phyloP scores from a whole-genome alignment of 1,140 invertebrate species.

The Ceratina australensis region DNA sequence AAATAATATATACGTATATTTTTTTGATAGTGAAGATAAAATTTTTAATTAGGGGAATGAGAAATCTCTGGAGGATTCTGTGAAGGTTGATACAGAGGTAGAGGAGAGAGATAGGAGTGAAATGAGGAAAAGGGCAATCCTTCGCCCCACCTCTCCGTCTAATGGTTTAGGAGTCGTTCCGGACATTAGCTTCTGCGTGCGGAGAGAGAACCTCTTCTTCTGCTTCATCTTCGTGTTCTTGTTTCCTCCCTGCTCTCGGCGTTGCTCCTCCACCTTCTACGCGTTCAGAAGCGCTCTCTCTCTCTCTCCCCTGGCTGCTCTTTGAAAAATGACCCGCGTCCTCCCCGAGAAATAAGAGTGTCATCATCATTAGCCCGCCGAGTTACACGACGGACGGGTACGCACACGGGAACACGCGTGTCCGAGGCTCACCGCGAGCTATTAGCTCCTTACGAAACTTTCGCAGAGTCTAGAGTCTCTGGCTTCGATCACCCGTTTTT shows the following conservation, averaged over 20 bases:
- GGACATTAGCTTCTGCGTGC: constrained; percentile 76
- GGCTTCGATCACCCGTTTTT: too few species aligned
- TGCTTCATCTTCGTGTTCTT: constrained; percentile 36
- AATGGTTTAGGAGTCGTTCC: constrained; percentile 76
- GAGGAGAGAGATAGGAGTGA: constrained; percentile 13
- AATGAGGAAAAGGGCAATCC: constrained; percentile 47
- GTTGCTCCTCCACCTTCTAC: constrained; percentile 31
- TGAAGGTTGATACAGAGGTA: constrained; percentile 18
- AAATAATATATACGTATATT: too few species aligned
- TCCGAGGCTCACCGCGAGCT: constrained; percentile 25
- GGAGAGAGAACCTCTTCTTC: constrained; percentile 52
- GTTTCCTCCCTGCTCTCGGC: constrained; percentile 25
- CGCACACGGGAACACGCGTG: constrained; percentile 33
- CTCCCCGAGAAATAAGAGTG: constrained; percentile 71
- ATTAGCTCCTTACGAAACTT: constrained; percentile 38
- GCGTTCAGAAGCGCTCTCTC: constrained; percentile 44
- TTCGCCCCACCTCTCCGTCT: constrained; percentile 54
- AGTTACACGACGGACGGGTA: constrained; percentile 64
- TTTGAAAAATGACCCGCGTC: constrained; percentile 75
- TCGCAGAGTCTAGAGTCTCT: background rate
- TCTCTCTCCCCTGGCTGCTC: constrained; percentile 58
- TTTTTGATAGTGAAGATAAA: too few species aligned
- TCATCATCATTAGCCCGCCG: constrained; percentile 75
- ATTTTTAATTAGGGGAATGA: too few species aligned
- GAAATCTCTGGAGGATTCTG: too few species aligned